phyloP scores from a whole-genome alignment of 2,888 invertebrate species.

The Drosophila parthenogenetica region DNA sequence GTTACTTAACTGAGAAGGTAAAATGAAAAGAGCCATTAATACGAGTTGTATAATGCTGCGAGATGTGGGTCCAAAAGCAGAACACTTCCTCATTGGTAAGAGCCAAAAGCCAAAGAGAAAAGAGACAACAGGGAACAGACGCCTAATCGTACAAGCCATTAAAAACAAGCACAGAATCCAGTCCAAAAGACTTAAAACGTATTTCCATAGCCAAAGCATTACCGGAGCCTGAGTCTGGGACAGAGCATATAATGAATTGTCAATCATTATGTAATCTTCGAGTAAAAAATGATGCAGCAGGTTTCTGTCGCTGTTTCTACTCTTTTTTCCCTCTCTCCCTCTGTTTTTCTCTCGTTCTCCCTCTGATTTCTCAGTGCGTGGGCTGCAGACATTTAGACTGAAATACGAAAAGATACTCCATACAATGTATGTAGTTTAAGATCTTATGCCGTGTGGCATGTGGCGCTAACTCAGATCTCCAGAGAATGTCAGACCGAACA shows the following conservation, averaged over 20 bases:
- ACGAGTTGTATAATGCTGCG: constrained; percentile 46
- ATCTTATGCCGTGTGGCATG: constrained; percentile 76
- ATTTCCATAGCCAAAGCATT: constrained; percentile 13
- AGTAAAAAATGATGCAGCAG: constrained; percentile 79
- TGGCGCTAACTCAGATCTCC: constrained; percentile 66
- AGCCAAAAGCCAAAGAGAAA: constrained; percentile 1
- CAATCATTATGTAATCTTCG: constrained; percentile 80
- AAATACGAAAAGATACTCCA: constrained; percentile 21
- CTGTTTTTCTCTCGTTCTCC: constrained; percentile 10
- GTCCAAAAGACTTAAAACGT: constrained; percentile 26
- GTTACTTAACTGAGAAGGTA: constrained; percentile 37
- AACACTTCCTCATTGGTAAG: constrained; percentile 65
- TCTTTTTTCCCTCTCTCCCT: background rate
- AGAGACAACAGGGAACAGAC: constrained; percentile 33
- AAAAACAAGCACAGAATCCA: constrained; percentile 49
- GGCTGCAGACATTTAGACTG: constrained; percentile 69
- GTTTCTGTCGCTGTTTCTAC: constrained; percentile 44
- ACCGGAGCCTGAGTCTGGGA: background rate
- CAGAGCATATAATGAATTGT: constrained; percentile 72
- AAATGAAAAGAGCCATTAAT: constrained; percentile 61
- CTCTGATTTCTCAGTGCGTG: constrained; percentile 57
- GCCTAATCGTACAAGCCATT: constrained; percentile 70
- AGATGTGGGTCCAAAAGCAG: constrained; percentile 44
- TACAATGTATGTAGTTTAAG: constrained; percentile 53
- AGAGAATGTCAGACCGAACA: constrained; percentile 49